These are phyloP conservation scores for Aegotheles bennettii DNA, from an alignment of 2,113 vertebrate genomes.

Conservation along the genomic window DNA sequence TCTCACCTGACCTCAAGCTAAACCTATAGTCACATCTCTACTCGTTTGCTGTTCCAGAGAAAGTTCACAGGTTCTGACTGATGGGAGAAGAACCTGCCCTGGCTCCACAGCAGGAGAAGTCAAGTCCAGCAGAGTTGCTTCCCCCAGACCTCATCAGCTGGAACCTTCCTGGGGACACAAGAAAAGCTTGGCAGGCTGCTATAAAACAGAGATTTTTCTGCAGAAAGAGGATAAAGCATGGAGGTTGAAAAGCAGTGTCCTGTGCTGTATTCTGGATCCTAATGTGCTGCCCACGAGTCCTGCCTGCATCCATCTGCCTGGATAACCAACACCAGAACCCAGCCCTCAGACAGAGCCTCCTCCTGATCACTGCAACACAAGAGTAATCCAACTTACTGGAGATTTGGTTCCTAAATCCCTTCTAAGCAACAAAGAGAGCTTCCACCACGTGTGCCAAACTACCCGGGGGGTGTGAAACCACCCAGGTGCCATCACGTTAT, in stretches of 20 bases:
- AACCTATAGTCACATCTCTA: background rate
- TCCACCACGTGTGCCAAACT: background rate
- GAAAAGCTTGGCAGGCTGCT: background rate
- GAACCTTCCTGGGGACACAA: background rate
- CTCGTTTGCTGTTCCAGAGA: background rate
- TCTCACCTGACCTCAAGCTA: background rate
- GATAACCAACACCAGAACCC: background rate
- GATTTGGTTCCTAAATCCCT: background rate
- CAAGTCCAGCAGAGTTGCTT: background rate
- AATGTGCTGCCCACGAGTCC: background rate
- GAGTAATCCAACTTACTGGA: background rate
- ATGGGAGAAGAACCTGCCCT: background rate
- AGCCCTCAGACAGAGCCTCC: background rate
- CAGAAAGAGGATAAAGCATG: background rate
- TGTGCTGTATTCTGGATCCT: background rate
- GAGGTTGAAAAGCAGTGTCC: background rate
- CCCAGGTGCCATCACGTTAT: rapidly evolving
- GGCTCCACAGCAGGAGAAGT: background rate
- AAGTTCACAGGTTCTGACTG: background rate
- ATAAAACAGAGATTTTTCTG: background rate
- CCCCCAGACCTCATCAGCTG: rapidly evolving
- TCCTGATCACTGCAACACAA: background rate
- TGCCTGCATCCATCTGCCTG: background rate
- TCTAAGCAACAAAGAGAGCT: background rate
- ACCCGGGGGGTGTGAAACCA: background rate